Conservation (phyloP, 2,113 vertebrate species). For the Oxygymnocypris stewartii region DNA sequence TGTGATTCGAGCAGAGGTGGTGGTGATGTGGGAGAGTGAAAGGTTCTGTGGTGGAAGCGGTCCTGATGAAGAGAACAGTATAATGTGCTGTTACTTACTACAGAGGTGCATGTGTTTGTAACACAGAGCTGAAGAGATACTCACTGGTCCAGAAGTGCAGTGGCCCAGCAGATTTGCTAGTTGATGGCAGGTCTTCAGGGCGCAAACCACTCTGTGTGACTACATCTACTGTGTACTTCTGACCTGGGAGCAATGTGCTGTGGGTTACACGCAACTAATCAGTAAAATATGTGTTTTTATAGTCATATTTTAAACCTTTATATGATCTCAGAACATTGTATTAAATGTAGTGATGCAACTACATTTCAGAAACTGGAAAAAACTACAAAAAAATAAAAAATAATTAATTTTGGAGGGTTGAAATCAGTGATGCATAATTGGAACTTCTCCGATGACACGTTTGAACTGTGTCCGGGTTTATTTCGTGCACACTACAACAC, state of each 20-base stretch:
- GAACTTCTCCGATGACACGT: background rate
- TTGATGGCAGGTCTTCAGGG: conserved; percentile 81
- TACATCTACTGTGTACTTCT: conserved; percentile 82
- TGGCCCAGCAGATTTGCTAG: conserved; percentile 82
- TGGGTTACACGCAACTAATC: conserved; percentile 39
- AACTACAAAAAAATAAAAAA: background rate
- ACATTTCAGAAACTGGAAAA: background rate
- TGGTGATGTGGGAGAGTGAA: conserved; percentile 77
- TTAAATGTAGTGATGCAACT: background rate
- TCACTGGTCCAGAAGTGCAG: conserved; percentile 89
- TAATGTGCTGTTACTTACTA: conserved; percentile 12
- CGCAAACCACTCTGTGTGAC: conserved; percentile 83
- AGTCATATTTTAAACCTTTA: background rate
- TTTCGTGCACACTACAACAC: background rate
- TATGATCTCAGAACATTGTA: background rate
- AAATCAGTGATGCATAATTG: background rate
- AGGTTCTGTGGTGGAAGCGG: conserved; percentile 90
- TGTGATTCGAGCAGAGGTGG: conserved; percentile 81
- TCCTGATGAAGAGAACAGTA: conserved; percentile 69
- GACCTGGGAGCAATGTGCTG: conserved; percentile 87
- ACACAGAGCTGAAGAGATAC: conserved; percentile 56
- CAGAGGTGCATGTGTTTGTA: background rate
- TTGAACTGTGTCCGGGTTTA: background rate
- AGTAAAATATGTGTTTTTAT: conserved; percentile 7
- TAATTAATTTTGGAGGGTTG: background rate